Percentiles rank a stretch among this genome's conserved stretches.
Evolutionary conservation across 2,797 vertebrate genomes (phyloP).

Genomic region (Clarias platycephalus): DNA sequence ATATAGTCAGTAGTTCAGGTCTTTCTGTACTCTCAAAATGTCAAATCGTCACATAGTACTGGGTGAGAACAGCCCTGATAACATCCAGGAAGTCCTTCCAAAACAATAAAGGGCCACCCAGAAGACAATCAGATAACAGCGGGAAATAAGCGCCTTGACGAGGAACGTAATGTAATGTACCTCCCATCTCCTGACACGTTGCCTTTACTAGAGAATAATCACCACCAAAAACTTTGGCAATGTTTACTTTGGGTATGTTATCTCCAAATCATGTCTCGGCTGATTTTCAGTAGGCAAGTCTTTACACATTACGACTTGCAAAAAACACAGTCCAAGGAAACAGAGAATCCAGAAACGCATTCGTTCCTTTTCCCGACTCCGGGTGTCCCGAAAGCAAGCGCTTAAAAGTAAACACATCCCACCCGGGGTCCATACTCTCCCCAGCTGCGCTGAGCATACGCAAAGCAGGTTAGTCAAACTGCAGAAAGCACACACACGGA

Average conservation of each 20-base stretch:
- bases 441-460: conserved; percentile 29
- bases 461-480: conserved; percentile 28
- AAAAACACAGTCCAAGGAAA: neutral
- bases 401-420: conserved; percentile 30
- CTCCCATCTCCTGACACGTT: neutral
- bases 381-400: neutral
- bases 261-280: neutral
- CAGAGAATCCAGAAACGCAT: neutral
- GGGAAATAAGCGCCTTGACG: conserved; percentile 58
- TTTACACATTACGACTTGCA: neutral
- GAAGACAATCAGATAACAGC: conserved; percentile 70
- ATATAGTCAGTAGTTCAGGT: neutral
- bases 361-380: conserved; percentile 57
- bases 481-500: conserved; percentile 18
- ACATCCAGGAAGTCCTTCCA: conserved; percentile 71
- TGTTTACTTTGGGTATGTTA: neutral
- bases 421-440: conserved; percentile 2
- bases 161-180: neutral
- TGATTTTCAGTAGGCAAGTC: neutral
- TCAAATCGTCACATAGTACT: neutral
- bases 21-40: neutral
- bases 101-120: conserved; percentile 66
- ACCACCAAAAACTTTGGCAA: neutral
- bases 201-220: neutral
- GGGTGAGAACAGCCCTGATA: conserved; percentile 70